These are phyloP conservation scores for Pseudomyrmex dendroicus DNA, from an alignment of 1,140 invertebrate genomes.

Conservation along the genomic window DNA sequence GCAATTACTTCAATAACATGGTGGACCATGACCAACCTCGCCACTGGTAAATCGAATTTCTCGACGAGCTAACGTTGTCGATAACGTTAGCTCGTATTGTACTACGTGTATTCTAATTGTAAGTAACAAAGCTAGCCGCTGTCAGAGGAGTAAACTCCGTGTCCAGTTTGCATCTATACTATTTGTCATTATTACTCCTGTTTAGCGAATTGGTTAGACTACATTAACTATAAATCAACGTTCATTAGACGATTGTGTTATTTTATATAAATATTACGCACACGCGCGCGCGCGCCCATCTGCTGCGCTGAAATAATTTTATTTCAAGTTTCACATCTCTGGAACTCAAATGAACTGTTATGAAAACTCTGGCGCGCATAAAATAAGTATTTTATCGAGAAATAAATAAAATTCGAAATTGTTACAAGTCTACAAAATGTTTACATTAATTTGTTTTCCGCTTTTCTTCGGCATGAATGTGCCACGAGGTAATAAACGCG, in stretches of 20 bases:
- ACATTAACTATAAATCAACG: background rate
- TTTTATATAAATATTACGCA: background rate
- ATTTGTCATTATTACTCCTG: background rate
- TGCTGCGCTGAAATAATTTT: too few relatives aligned
- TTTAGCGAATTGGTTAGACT: background rate
- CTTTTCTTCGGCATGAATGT: background rate
- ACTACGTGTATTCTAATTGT: slow-evolving; percentile 52
- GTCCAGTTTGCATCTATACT: background rate
- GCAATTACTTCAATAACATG: slow-evolving; percentile 61
- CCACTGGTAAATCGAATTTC: slow-evolving; percentile 65
- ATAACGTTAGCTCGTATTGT: slow-evolving; percentile 67
- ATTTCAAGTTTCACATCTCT: too few relatives aligned
- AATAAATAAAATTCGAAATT: too few relatives aligned
- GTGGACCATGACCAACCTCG: slow-evolving; percentile 37
- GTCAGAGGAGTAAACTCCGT: background rate
- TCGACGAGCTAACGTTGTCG: slow-evolving; percentile 61
- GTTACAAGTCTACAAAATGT: too few relatives aligned
- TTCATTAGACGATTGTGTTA: background rate
- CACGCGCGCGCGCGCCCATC: too few relatives aligned
- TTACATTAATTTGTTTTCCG: background rate
- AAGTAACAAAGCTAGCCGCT: slow-evolving; percentile 22
- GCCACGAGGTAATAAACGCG: slow-evolving; percentile 1
- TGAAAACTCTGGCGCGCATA: too few relatives aligned
- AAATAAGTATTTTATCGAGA: too few relatives aligned
- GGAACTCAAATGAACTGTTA: too few relatives aligned